Base-by-base conservation (phyloP, 2,888 invertebrate genomes). In the Phasia obesa region DNA sequence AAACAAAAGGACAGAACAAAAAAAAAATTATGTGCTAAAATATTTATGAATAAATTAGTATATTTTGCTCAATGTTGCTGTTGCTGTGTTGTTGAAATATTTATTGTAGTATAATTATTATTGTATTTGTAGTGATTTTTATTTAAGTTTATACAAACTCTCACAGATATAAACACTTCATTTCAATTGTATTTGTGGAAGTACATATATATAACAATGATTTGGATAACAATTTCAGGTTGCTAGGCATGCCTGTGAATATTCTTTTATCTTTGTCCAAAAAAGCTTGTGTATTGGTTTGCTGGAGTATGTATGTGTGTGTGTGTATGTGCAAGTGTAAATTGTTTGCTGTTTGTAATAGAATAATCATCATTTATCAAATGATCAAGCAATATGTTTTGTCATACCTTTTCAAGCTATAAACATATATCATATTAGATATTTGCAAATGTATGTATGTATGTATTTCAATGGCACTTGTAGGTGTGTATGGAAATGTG, bases 341-440 rank as follows among this genome's bases (percentile, higher is more conserved):
- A 76, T 59, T 51, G 64, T 71, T 69, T 71, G 59, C 71, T 67
- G 53, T 81, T 65, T 73, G 67, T 81, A 81, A 77, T 73, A 78
- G 69, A 70, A 78, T 70, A 78, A 78, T 82, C 78, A 74, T 78
- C 82, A 82, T 82, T 82, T 78, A 82, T 82, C 82, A 75, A 70
- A 74, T 78, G 78, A 82, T 82, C 74, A 74, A 78, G 74, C 70
- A 82, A 78, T 82, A 78, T 78, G 78, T 75, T 78, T 82, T 74
- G 74, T 67, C 74, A 82, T 75, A 65, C 38, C 65, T 75, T 78
- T 78, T 70, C 69, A 74, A 78, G 65, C 69, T 78, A 70, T 51
- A 64, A 42, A 44, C 23, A 38, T 75, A 35, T 25, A 71, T 71
- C 38, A 60, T 21, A n/a, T 35, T 23, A 5, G 23, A n/a, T 53